Conservation (phyloP, 2,888 invertebrate genomes). For the Tiphia femorata region DNA sequence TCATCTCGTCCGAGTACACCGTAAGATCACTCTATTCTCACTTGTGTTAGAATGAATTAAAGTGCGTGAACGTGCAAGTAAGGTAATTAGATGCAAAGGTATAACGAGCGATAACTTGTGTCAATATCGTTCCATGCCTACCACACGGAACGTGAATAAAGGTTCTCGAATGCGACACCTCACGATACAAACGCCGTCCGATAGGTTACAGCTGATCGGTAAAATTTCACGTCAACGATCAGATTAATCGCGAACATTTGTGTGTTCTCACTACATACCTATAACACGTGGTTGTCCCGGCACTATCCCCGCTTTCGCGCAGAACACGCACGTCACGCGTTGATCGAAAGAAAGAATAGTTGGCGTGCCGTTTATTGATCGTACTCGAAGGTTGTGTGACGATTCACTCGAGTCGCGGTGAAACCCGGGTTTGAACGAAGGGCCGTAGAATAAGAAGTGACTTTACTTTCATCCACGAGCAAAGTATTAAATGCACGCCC, state of each 20-base stretch:
- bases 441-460: background rate
- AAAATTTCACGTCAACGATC: background rate
- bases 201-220: background rate
- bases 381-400: conserved; percentile 11
- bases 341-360: conserved; percentile 32
- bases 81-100: no score
- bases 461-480: background rate
- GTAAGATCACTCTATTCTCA: no score
- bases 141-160: no score
- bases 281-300: background rate
- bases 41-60: no score
- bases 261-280: no score
- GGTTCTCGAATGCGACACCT: background rate
- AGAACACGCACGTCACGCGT: conserved; percentile 15
- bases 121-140: no score
- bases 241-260: conserved; percentile 6
- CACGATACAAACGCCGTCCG: no score
- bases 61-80: no score
- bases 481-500: background rate
- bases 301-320: conserved; percentile 22
- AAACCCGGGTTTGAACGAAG: background rate
- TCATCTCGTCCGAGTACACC: no score
- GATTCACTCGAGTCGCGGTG: conserved; percentile 8
- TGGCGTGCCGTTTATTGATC: conserved; percentile 28
- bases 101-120: no score